phyloP scores from a whole-genome alignment of 2,113 vertebrate species.

The Prinia subflava region DNA sequence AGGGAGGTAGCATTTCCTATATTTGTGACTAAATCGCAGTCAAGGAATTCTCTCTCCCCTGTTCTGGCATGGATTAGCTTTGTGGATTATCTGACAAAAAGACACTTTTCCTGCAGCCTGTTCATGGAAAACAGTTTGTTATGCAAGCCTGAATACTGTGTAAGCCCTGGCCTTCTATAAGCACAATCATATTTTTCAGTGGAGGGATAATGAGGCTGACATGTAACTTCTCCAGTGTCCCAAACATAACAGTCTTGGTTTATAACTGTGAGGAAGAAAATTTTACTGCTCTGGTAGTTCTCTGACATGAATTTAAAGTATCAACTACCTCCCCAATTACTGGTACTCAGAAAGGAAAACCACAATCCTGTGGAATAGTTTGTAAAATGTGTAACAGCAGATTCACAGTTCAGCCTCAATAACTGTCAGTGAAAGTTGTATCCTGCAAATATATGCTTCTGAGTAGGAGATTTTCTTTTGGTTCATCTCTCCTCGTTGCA shows the following conservation, averaged over 20 bases:
- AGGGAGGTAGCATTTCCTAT: background rate
- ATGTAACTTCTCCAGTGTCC: background rate
- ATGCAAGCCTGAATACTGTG: background rate
- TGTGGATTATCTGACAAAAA: conserved; percentile 16
- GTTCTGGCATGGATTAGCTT: background rate
- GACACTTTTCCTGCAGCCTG: background rate
- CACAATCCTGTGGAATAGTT: background rate
- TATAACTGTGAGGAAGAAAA: background rate
- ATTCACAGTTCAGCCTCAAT: background rate
- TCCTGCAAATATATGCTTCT: background rate
- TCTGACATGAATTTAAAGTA: background rate
- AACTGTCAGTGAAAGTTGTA: background rate
- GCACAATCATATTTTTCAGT: background rate
- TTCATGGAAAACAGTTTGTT: background rate
- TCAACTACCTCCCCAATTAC: background rate
- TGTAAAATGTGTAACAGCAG: background rate
- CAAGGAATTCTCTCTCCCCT: background rate
- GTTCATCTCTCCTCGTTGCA: background rate
- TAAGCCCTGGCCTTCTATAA: background rate
- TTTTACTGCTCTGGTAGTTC: background rate
- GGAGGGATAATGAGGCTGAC: background rate
- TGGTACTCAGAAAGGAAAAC: background rate
- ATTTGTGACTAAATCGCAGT: background rate
- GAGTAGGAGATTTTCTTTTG: background rate
- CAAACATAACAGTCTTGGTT: background rate